Base-by-base conservation (phyloP, 2,113 vertebrate genomes). In the Chaetorhynchus papuensis region DNA sequence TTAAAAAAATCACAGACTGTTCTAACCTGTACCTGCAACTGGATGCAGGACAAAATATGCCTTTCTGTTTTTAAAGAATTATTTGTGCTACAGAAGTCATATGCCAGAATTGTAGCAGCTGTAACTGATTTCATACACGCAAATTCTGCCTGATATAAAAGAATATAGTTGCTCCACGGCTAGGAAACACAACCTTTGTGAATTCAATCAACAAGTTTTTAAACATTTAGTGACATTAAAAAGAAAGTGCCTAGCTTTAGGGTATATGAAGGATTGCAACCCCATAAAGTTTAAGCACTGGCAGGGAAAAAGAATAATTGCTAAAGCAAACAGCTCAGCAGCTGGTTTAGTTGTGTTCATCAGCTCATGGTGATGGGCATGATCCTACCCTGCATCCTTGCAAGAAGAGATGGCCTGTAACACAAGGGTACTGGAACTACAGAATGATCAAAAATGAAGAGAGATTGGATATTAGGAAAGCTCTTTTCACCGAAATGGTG, bases 181-280 rank as follows among this genome's bases (percentile, higher is more conserved):
- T 64, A 69, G 35, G 35, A 87, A 93, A 75, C 20, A 54, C 10
- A 75, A 45, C 20, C 31, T 79, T 47, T 57, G 37, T 60, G 78
- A 87, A 86, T 91, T 87, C 26, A 86, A 52, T 87, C 74, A 93
- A 69, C 44, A 33, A 22, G n/a, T 56, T 92, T 88, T 94, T 84
- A 94, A 97, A 91, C 27, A 82, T 66, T 66, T 61, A 79, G n/a
- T 50, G 74, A 56, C 63, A 77, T 74, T 86, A 81, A 88, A 93
- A 94, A 76, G 31, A 41, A 92, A 76, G 30, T 4, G 3, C 44
- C 27, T 87, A 70, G 49, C 70, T 94, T 90, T 85, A 90, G 82
- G 70, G 49, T 79, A 69, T 72, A 47, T 15, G 37, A 85, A 87
- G 64, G 23, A 68, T 49, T 85, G 47, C 57, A 91, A 79, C 6